Conservation (phyloP, 1,140 invertebrate genomes). For the Eueides isabella region DNA sequence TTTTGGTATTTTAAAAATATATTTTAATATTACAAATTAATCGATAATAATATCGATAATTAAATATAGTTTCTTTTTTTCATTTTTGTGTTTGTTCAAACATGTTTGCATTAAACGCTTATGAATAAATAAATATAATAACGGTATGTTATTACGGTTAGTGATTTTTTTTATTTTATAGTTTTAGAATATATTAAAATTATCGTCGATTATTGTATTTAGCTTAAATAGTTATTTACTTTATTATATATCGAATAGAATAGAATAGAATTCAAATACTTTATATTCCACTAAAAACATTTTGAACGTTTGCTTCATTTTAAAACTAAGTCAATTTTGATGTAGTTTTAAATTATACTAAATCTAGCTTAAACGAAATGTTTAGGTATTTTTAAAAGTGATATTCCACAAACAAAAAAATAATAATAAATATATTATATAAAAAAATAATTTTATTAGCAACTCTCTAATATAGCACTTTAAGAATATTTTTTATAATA, state of each 20-base stretch:
- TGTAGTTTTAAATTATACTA: conserved; percentile 6
- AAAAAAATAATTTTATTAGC: background rate
- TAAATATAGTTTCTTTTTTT: background rate
- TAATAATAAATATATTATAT: background rate
- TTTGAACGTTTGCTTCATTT: background rate
- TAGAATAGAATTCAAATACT: background rate
- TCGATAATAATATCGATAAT: no score
- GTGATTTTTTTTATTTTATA: conserved; percentile 4
- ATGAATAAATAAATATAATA: background rate
- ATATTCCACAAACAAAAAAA: background rate
- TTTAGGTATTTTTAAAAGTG: conserved; percentile 4
- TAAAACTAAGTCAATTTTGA: conserved; percentile 15
- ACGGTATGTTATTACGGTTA: background rate
- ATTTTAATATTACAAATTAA: no score
- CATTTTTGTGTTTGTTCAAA: background rate
- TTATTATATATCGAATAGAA: background rate
- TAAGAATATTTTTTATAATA: conserved; percentile 4
- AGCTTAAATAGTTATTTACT: background rate
- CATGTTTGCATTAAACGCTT: background rate
- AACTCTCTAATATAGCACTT: background rate
- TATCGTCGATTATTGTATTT: background rate
- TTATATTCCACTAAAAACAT: background rate
- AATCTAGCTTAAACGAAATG: background rate
- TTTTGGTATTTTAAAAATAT: no score
- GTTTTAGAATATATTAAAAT: background rate